Evolutionary conservation across 2,888 invertebrate genomes (phyloP), one percentile per base, ranked within the genome.

Genomic region (Cryptus viduatorius): DNA sequence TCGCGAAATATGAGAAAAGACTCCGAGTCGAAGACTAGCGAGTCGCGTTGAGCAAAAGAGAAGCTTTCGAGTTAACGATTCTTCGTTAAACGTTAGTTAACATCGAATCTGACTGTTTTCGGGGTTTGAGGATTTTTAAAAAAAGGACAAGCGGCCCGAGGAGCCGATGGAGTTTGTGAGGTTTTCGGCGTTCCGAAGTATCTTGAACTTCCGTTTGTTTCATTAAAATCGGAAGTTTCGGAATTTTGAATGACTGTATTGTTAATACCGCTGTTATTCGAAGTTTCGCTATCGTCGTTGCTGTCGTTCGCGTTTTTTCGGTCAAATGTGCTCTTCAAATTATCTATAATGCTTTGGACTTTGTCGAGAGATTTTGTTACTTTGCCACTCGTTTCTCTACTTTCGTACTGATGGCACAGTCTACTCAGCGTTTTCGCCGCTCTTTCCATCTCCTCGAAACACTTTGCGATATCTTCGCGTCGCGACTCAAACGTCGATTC

Each of bases 391-490:
- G 87, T 87, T 44, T 90, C 90, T 2, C 85, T 73, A 16, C 79
- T 89, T 65, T 90, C 89, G 75, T 90, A 85, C 16, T 89, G 89
- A 4, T 90, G 87, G 37, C 92, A 93, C 12, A 93, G 82, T 75
- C 90, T 91, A n/a, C 87, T 84, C 0, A 94, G 87, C 3, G 90
- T 91, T 83, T 90, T 91, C 0, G 92, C 85, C 0, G 93, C 92
- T 0, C 89, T 78, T 83, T 93, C 93, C 76, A 94, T 94, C 75
- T 93, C 92, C 14, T 88, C 75, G 7, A 94, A 86, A 69, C 92
- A 94, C 8, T 88, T 89, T 37, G 89, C 86, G 72, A 93, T 89
- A 31, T 91, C 92, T 1, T 92, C 90, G 0, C 89, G 89, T 31
- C 90, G 89, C 68, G 89, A 88, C n/a, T 84, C 86, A 0, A 85